These are phyloP conservation scores for Falco columbarius DNA, from an alignment of 2,797 vertebrate species.

Conservation along the genomic window DNA sequence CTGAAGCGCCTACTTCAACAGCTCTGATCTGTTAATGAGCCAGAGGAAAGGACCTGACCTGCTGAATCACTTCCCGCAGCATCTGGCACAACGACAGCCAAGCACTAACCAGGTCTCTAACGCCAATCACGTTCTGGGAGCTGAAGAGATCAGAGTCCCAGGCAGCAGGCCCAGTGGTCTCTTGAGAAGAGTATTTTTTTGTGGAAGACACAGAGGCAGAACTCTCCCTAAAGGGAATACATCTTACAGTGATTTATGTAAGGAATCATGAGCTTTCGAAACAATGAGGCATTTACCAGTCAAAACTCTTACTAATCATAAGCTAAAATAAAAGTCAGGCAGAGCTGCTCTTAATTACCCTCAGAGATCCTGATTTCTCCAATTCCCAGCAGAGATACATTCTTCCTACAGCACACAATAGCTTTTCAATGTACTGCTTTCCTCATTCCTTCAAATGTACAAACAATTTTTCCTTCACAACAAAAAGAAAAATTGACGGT, in stretches of 20 bases:
- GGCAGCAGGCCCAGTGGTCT: not conserved
- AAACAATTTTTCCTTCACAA: not conserved
- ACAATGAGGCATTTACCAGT: not conserved
- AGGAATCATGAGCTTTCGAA: not conserved
- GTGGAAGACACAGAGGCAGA: not conserved
- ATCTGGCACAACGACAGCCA: not conserved
- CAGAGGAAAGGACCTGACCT: not conserved
- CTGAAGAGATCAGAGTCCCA: conserved; percentile 3
- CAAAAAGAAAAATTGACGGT: not conserved
- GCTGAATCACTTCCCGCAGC: conserved; percentile 52
- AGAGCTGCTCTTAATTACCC: not conserved
- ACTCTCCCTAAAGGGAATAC: not conserved
- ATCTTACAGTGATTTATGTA: not conserved
- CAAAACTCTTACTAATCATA: not conserved
- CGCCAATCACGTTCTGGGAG: not conserved
- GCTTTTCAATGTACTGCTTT: not conserved
- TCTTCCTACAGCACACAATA: not conserved
- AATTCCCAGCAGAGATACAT: not conserved
- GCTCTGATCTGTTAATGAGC: not conserved
- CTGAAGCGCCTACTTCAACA: not conserved
- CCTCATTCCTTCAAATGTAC: not conserved
- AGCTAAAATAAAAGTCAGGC: not conserved
- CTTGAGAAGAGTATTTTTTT: not conserved
- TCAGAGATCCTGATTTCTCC: not conserved
- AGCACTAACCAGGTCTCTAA: not conserved